A percentile compares a stretch with the other conserved stretches of the same genome.
These are phyloP conservation scores for Polypedilum pembai DNA, from an alignment of 1,140 invertebrate genomes.

Conservation along the genomic window DNA sequence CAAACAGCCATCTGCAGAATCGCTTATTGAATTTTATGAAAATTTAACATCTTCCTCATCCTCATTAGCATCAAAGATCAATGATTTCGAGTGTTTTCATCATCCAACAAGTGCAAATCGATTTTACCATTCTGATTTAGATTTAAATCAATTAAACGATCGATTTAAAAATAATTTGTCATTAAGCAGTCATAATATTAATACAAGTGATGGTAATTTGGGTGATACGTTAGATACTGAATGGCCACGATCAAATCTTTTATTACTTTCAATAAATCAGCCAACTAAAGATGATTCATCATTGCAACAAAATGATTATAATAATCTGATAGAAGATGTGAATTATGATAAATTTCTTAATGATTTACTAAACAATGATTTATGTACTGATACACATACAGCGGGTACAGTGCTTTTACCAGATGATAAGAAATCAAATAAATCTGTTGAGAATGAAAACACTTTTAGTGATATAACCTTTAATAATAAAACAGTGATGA, in stretches of 20 bases:
- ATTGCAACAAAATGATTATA: neutral
- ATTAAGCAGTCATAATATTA: constrained; percentile 19
- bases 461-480: neutral
- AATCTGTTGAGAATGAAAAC: neutral
- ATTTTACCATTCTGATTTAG: constrained; percentile 27
- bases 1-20: neutral
- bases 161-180: neutral
- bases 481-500: neutral
- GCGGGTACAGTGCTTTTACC: neutral
- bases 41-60: neutral
- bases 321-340: neutral
- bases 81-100: neutral
- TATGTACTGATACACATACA: neutral
- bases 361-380: neutral
- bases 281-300: neutral
- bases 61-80: neutral
- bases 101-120: neutral
- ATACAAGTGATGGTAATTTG: neutral
- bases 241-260: neutral
- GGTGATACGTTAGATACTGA: neutral
- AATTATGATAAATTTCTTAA: constrained; percentile 13
- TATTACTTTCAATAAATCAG: neutral
- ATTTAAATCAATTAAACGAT: constrained; percentile 29
- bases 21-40: neutral
- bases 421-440: neutral